Evolutionary conservation across 2,797 vertebrate species (phyloP).

Genomic region (Brachymystax lenok): DNA sequence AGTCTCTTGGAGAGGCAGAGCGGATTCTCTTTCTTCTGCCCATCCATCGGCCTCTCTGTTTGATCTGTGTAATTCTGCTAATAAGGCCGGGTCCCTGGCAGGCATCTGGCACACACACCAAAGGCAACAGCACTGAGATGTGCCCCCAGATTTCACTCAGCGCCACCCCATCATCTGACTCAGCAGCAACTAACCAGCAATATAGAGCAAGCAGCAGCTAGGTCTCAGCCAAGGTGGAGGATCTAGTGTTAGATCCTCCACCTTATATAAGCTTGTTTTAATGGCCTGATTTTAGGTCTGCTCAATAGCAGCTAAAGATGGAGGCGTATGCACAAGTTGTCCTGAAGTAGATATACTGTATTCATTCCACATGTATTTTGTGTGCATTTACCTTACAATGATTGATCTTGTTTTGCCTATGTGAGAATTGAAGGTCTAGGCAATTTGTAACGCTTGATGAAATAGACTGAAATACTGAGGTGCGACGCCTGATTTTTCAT

Average conservation of each 20-base stretch:
- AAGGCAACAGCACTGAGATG: constrained; percentile 62
- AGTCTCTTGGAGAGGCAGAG: constrained; percentile 64
- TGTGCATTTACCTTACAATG: constrained; percentile 41
- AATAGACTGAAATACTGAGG: constrained; percentile 44
- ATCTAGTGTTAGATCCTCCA: constrained; percentile 23
- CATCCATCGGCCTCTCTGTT: constrained; percentile 69
- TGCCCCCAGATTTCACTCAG: constrained; percentile 65
- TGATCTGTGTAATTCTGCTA: constrained; percentile 80
- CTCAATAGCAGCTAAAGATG: neutral
- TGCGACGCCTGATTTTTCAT: constrained; percentile 45
- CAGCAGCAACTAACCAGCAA: constrained; percentile 58
- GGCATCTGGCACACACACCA: constrained; percentile 71
- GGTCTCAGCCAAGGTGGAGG: constrained; percentile 46
- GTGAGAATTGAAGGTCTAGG: constrained; percentile 24
- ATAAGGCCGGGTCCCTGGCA: constrained; percentile 75
- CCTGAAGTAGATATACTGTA: neutral
- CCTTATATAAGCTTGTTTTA: constrained; percentile 12
- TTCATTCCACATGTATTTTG: neutral
- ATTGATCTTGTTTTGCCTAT: constrained; percentile 51
- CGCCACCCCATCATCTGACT: constrained; percentile 62
- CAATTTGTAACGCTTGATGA: constrained; percentile 53
- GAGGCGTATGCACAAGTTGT: neutral
- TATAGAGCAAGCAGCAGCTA: constrained; percentile 40
- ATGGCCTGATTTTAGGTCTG: neutral
- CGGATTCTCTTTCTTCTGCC: constrained; percentile 70